Percentiles rank a stretch among this genome's conserved stretches.
Conservation (phyloP, 2,797 vertebrate genomes). For the Antennarius maculatus region DNA sequence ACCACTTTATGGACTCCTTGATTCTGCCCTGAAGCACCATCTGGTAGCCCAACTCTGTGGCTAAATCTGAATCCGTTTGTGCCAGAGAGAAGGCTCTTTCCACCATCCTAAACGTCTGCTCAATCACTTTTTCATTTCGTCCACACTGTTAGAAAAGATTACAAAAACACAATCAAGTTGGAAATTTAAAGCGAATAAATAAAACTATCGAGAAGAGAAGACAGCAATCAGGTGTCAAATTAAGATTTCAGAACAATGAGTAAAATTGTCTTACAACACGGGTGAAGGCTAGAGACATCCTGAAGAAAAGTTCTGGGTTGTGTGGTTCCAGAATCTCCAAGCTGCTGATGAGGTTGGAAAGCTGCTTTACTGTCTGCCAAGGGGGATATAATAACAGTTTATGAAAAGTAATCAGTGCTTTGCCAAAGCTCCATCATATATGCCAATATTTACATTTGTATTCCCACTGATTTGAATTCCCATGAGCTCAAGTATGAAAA, state of each 20-base stretch:
- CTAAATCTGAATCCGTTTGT: constrained; percentile 87
- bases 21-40: constrained; percentile 89
- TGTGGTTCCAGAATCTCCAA: constrained; percentile 87
- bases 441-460: background rate
- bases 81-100: constrained; percentile 86
- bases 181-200: background rate
- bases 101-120: constrained; percentile 88
- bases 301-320: constrained; percentile 89
- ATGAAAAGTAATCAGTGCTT: constrained; percentile 20
- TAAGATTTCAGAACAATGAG: background rate
- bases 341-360: constrained; percentile 85
- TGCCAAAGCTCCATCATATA: constrained; percentile 3
- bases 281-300: constrained; percentile 92
- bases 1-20: constrained; percentile 92
- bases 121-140: constrained; percentile 88
- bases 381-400: constrained; percentile 29
- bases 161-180: background rate
- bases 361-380: constrained; percentile 85
- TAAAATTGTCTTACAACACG: constrained; percentile 85
- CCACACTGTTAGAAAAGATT: constrained; percentile 84
- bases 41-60: constrained; percentile 94
- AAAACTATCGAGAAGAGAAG: background rate
- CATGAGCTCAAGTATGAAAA: background rate
- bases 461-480: background rate
- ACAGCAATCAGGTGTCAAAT: background rate